These are phyloP conservation scores for Perizoma affinitatum DNA, from an alignment of 2,888 invertebrate species.

Conservation along the genomic window DNA sequence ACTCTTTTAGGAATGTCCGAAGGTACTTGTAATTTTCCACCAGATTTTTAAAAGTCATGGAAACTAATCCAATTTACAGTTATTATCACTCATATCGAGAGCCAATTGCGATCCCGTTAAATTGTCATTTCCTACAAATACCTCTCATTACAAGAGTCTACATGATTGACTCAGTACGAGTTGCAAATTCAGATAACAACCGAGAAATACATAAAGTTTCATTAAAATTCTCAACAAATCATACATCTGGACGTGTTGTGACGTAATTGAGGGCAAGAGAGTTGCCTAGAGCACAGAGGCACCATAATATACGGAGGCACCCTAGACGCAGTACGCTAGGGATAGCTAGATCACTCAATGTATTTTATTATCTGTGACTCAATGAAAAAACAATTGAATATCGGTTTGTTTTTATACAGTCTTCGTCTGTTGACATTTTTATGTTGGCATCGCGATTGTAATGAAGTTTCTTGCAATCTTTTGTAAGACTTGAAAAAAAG, in stretches of 20 bases:
- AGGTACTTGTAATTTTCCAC: too few species aligned
- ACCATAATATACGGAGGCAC: slow-evolving; percentile 23
- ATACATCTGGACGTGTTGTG: slow-evolving; percentile 55
- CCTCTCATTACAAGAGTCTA: slow-evolving; percentile 15
- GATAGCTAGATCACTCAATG: background rate
- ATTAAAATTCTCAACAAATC: slow-evolving; percentile 63
- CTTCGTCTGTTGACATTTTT: too few species aligned
- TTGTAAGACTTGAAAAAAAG: too few species aligned
- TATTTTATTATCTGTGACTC: too few species aligned
- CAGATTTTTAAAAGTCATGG: background rate
- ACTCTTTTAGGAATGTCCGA: too few species aligned
- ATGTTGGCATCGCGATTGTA: too few species aligned
- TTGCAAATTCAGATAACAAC: slow-evolving; percentile 20
- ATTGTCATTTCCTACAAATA: slow-evolving; percentile 7
- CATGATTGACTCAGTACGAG: slow-evolving; percentile 13
- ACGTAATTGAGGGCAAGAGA: slow-evolving; percentile 51
- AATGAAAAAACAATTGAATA: too few species aligned
- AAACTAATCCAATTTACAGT: background rate
- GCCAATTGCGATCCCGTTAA: slow-evolving; percentile 6
- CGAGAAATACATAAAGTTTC: slow-evolving; percentile 44
- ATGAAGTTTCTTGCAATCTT: too few species aligned
- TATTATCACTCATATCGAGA: background rate
- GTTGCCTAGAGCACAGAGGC: slow-evolving; percentile 40
- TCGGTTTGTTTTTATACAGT: too few species aligned
- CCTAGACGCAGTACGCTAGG: slow-evolving; percentile 1